Evolutionary conservation across 1,140 invertebrate species (phyloP).

Genomic region (Rhysida immarginata): DNA sequence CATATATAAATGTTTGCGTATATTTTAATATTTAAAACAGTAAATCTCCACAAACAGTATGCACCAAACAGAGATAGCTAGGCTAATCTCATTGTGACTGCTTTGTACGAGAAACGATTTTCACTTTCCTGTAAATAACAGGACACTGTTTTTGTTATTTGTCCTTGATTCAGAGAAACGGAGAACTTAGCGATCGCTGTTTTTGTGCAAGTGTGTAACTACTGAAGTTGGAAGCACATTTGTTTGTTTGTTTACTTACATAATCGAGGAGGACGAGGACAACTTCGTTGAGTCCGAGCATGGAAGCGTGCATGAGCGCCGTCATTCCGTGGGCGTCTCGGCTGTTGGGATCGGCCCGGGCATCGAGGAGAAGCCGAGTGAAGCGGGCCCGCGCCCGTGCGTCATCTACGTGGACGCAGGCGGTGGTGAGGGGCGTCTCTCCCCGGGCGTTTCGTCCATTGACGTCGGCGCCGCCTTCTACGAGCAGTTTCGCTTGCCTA

Average conservation of each 20-base stretch:
- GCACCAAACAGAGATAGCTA: too few relatives aligned
- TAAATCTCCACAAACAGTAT: too few relatives aligned
- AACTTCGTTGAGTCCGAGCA: conserved; percentile 18
- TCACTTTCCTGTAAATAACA: too few relatives aligned
- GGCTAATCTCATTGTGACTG: too few relatives aligned
- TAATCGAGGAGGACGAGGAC: conserved; percentile 17
- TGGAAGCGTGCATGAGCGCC: conserved; percentile 20
- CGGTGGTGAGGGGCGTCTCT: conserved; percentile 20
- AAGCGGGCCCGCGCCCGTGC: conserved; percentile 13
- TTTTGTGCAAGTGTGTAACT: too few relatives aligned
- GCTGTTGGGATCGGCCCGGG: conserved; percentile 21
- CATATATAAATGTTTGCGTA: too few relatives aligned
- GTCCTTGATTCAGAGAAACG: too few relatives aligned
- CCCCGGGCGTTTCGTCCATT: conserved; percentile 19
- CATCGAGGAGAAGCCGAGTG: conserved; percentile 17
- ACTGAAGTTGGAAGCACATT: too few relatives aligned
- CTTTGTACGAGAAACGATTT: too few relatives aligned
- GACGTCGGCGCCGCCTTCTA: conserved; percentile 20
- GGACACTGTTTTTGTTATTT: too few relatives aligned
- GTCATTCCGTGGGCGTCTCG: conserved; percentile 20
- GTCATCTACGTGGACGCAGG: conserved; percentile 15
- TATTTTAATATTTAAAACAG: too few relatives aligned
- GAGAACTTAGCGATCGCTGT: too few relatives aligned
- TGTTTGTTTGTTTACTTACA: conserved; percentile 18
- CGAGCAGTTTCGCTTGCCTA: conserved; percentile 19